Conservation (phyloP, 2,113 vertebrate genomes). For the Chaetops frenatus region DNA sequence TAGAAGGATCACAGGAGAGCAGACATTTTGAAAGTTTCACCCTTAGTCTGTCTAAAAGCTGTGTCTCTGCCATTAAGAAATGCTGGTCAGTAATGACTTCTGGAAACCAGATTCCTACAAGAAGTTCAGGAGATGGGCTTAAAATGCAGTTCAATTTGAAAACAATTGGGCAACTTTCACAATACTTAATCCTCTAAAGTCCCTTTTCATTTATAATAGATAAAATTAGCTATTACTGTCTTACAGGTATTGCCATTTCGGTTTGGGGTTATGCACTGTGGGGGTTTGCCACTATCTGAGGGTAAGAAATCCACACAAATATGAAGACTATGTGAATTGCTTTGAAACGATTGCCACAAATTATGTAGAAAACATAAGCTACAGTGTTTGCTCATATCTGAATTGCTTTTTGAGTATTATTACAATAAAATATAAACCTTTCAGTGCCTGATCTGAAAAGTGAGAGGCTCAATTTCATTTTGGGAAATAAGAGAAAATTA, state of each 20-base stretch:
- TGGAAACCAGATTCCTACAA: not conserved
- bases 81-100: not conserved
- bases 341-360: not conserved
- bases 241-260: not conserved
- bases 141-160: not conserved
- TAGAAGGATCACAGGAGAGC: not conserved
- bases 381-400: not conserved
- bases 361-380: not conserved
- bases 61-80: not conserved
- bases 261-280: not conserved
- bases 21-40: not conserved
- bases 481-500: slow-evolving; percentile 5
- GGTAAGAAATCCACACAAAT: not conserved
- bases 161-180: not conserved
- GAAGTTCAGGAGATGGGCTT: not conserved
- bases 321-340: not conserved
- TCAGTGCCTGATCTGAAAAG: not conserved
- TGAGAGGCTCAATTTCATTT: not conserved
- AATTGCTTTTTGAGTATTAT: slow-evolving; percentile 2
- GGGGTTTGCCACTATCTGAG: not conserved
- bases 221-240: not conserved
- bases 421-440: not conserved
- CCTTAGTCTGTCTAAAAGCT: not conserved
- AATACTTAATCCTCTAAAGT: not conserved
- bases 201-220: not conserved